Conservation (phyloP, 2,113 vertebrate species). For the Craseonycteris thonglongyai region DNA sequence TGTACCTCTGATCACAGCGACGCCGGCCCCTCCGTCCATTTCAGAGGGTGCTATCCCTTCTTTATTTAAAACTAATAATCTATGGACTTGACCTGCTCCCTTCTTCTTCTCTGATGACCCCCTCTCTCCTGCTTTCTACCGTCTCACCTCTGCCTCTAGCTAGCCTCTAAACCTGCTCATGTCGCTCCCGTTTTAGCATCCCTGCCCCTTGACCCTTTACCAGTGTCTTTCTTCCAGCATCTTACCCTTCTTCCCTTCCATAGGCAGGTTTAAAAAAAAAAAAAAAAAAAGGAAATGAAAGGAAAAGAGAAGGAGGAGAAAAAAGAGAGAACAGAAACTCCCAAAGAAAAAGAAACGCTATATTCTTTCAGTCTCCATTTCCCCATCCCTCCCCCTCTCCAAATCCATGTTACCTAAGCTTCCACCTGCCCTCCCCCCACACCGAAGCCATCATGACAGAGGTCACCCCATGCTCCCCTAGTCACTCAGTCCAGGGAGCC, state of each 20-base stretch:
- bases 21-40: neutral
- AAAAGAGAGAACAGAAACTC: neutral
- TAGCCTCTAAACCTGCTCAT: neutral
- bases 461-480: neutral
- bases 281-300: neutral
- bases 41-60: accelerated
- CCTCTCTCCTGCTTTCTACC: neutral
- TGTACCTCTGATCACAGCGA: accelerated
- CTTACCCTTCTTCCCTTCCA: neutral
- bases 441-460: neutral
- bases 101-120: too few species aligned
- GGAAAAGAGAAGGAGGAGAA: neutral
- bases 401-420: neutral
- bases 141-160: neutral
- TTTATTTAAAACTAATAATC: neutral
- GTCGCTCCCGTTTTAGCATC: too few species aligned
- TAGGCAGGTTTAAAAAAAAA: neutral
- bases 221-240: neutral
- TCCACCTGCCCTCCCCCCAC: neutral
- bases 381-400: neutral
- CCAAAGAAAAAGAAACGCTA: neutral
- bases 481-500: neutral
- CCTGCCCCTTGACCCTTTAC: neutral
- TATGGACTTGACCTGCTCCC: too few species aligned
- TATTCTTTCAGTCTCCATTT: neutral